Evolutionary conservation across 2,888 invertebrate species (phyloP).

Genomic region (Metacarcinus magister): DNA sequence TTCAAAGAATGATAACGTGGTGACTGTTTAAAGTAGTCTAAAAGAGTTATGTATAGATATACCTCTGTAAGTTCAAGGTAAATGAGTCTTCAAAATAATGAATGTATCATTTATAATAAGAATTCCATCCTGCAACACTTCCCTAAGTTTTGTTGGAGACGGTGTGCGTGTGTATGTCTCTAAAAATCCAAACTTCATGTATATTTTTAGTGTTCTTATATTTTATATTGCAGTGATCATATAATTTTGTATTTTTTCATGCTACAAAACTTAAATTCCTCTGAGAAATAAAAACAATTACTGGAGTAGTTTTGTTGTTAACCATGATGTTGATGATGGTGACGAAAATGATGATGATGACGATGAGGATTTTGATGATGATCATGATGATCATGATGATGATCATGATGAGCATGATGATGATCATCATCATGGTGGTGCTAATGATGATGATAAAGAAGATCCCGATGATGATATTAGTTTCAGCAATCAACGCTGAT

Average conservation of each 20-base stretch:
- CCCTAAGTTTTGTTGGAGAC: neutral
- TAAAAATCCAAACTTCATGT: neutral
- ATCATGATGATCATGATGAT: neutral
- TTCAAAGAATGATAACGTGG: neutral
- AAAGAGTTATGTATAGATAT: neutral
- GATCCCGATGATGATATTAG: neutral
- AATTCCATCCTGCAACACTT: neutral
- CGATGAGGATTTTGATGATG: neutral
- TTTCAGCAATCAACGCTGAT: neutral
- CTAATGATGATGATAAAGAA: neutral
- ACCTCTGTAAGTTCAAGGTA: neutral
- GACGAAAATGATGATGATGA: neutral
- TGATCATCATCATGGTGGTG: neutral
- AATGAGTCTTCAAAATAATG: neutral
- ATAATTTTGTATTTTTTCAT: neutral
- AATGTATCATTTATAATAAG: neutral
- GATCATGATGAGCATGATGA: neutral
- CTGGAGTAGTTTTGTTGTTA: neutral
- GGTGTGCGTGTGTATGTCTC: neutral
- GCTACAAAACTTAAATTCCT: too few species aligned
- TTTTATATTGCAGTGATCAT: neutral
- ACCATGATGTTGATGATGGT: neutral
- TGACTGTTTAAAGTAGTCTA: neutral
- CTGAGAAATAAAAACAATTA: too few species aligned
- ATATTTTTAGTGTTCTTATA: neutral